These are phyloP conservation scores for Drosophila simulans DNA, from an alignment of 1,140 invertebrate genomes.

Conservation along the genomic window DNA sequence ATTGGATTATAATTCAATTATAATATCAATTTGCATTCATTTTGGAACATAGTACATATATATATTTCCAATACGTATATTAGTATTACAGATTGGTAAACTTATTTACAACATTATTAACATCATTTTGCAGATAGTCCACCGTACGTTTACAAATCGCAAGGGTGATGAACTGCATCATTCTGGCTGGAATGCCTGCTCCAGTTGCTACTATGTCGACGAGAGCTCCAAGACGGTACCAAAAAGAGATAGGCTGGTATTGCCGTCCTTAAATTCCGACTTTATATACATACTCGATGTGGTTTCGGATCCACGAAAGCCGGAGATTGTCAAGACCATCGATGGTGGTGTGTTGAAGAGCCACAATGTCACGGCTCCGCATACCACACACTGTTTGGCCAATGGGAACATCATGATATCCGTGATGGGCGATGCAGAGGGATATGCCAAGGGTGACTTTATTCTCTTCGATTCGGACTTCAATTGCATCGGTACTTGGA, in stretches of 20 bases:
- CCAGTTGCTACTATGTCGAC: slow-evolving; percentile 90
- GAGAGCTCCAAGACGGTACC: slow-evolving; percentile 86
- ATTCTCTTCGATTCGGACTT: slow-evolving; percentile 94
- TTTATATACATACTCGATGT: slow-evolving; percentile 95
- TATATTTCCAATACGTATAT: no score
- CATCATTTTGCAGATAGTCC: slow-evolving; percentile 90
- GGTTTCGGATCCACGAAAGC: slow-evolving; percentile 88
- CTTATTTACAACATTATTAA: background rate
- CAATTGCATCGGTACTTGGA: slow-evolving; percentile 88
- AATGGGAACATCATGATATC: slow-evolving; percentile 98
- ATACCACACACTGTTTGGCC: slow-evolving; percentile 97
- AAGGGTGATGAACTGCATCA: slow-evolving; percentile 97
- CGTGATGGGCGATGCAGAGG: slow-evolving; percentile 93
- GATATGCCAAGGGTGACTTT: slow-evolving; percentile 94
- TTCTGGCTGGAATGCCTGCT: slow-evolving; percentile 98
- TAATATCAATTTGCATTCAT: fast-evolving
- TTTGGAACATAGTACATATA: no score
- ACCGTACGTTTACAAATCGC: slow-evolving; percentile 91
- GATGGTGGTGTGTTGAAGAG: slow-evolving; percentile 90
- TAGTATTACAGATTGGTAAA: no score
- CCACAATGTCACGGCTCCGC: slow-evolving; percentile 92
- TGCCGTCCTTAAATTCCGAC: slow-evolving; percentile 93
- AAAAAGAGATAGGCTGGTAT: slow-evolving; percentile 91
- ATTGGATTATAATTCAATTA: background rate
- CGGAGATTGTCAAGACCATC: slow-evolving; percentile 87